These are phyloP conservation scores for Upupa epops DNA, from an alignment of 2,113 vertebrate genomes.

Conservation along the genomic window DNA sequence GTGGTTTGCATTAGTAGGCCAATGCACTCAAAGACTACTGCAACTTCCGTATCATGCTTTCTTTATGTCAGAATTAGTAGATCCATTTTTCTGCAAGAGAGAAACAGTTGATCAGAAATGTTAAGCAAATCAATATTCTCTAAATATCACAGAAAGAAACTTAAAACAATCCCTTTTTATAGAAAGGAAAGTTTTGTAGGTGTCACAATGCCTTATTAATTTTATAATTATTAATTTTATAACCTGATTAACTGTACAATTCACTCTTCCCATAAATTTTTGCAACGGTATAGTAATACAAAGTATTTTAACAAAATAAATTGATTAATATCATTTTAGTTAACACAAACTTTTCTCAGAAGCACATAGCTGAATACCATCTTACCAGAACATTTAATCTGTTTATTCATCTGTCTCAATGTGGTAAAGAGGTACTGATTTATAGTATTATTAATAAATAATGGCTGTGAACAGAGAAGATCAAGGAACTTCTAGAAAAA, in stretches of 20 bases:
- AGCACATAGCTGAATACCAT: neutral
- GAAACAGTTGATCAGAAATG: slow-evolving; percentile 40
- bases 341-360: neutral
- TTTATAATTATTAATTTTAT: neutral
- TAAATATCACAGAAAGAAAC: neutral
- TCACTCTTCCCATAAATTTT: neutral
- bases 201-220: neutral
- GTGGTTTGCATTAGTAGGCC: slow-evolving; percentile 5
- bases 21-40: neutral
- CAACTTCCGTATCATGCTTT: slow-evolving; percentile 23
- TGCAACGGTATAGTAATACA: neutral
- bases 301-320: neutral
- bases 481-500: neutral
- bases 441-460: neutral
- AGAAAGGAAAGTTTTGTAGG: neutral
- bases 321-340: neutral
- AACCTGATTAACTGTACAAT: neutral
- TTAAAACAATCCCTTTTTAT: neutral
- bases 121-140: neutral
- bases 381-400: neutral
- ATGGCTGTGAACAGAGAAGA: neutral
- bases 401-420: neutral
- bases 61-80: slow-evolving; percentile 52
- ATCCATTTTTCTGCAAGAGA: slow-evolving; percentile 79
- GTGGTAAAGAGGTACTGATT: neutral